phyloP scores from a whole-genome alignment of 2,113 vertebrate species.

The Nesoenas mayeri region DNA sequence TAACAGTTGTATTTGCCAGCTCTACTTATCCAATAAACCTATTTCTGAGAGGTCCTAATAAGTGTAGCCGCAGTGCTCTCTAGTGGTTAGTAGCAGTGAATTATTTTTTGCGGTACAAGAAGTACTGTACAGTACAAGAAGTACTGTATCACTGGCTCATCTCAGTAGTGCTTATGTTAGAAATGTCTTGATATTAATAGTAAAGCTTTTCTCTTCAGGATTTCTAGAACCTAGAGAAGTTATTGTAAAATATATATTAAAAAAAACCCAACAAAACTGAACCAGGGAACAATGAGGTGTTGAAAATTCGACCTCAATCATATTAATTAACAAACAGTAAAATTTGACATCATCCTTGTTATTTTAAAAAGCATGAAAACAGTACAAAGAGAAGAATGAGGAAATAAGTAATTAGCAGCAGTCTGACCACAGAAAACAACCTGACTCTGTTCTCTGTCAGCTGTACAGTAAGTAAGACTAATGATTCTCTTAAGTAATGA shows the following conservation, averaged over 20 bases:
- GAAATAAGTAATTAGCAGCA: not conserved
- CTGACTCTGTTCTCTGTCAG: not conserved
- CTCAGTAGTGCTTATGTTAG: not conserved
- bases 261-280: not conserved
- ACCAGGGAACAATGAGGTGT: not conserved
- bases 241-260: not conserved
- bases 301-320: not conserved
- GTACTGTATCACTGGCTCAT: not conserved
- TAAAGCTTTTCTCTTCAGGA: not conserved
- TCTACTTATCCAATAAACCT: not conserved
- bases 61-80: slow-evolving; percentile 21
- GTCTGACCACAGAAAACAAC: not conserved
- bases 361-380: slow-evolving; percentile 68
- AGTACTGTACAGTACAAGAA: not conserved
- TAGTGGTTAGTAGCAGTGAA: not conserved
- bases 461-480: not conserved
- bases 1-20: not conserved
- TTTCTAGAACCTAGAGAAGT: not conserved
- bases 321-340: slow-evolving; percentile 7
- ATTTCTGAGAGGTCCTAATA: not conserved
- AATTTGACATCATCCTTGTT: slow-evolving; percentile 30
- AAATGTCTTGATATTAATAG: not conserved
- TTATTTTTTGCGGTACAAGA: not conserved
- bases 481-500: not conserved
- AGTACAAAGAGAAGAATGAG: slow-evolving; percentile 46